Evolutionary conservation across 2,113 vertebrate species (phyloP), one percentile per base, ranked within the genome.

Genomic region (Suncus etruscus): DNA sequence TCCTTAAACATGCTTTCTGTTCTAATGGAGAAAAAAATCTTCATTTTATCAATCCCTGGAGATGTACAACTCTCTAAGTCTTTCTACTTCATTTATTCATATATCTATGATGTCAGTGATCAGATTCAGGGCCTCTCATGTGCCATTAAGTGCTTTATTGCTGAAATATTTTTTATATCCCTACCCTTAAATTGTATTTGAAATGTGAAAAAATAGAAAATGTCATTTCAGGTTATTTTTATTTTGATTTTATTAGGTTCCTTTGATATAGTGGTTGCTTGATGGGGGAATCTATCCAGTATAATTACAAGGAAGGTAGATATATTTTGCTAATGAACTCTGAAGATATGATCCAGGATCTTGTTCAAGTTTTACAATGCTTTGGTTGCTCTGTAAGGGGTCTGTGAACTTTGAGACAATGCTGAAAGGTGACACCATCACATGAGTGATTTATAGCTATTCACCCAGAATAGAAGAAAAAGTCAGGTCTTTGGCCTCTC

Each of bases 201-300:
- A 91, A 91, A 76, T 10, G 25, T 58, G 18, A 89, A 58, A 50
- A 50, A 82, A 7, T 65, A 82, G 32, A 8, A 79, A 69, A 45
- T 58, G 68, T 15, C 66, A 25, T 0, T 31, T 91, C 50, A 58
- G 79, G 12, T 81, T 73, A 12, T 24, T 51, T 87, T 83, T 24
- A 20, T 39, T 91, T 92, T 83, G 69, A 94, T 78, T 84, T 94
- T 87, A 81, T 58, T 65, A 82, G n/a, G 29, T 24, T 18, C 18
- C 24, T 79, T 31, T 82, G 85, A 32, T 50, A 31, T 25, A 10
- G 2, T 68, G 48, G 16, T 9, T 73, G 4, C 31, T 51, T 16
- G 81, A 68, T 77, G 50, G 45, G 11, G 6, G 39, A 39, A n/a
- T 22, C 8, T 5, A 45, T 82, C 20, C 61, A 72, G 77, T 80